Evolutionary conservation across 2,113 vertebrate genomes (phyloP), one percentile per base, ranked within the genome.

Genomic region (Eira barbara): DNA sequence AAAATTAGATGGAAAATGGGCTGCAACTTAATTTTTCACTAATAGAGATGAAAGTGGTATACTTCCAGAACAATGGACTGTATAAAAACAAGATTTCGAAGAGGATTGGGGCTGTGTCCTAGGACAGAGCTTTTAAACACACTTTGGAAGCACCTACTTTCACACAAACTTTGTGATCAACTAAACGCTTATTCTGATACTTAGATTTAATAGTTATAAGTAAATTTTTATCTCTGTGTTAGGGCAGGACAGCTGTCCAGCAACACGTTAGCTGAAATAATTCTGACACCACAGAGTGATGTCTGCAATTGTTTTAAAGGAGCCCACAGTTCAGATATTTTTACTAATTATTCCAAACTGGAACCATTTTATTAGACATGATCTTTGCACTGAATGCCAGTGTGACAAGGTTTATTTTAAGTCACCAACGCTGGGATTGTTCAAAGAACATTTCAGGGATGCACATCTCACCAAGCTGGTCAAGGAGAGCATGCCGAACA

Each of bases 391-490:
- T 95, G 2, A 65, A 57, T 86, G 81, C 65, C 59, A 63, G 4
- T 25, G 52, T 85, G 91, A 91, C 61, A n/a, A 93, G 36, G 61
- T n/a, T 83, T 89, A 78, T 83, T 61, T 85, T 93, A 90, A 78
- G 25, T 39, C 69, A 67, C 20, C 63, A 74, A 36, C 21, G 27
- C 9, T 20, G 18, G 31, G 34, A 74, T 61, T 52, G 39, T n/a
- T 78, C 76, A 95, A 91, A 92, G 67, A 87, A 20, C 31, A 76
- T 95, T 80, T 90, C 42, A 71, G 87, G 80, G 67, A 42, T 29
- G 6, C 3, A 8, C 20, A 61, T 29, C 34, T 18, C 49, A 85
- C 52, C 27, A 81, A 74, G 27, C 65, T 61, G 39, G 59, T 91
- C 73, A 49, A 96, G 78, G 79, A 89, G 12, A 82, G 36, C 17